Evolutionary conservation across 1,140 invertebrate genomes (phyloP).

Genomic region (Anoplophora glabripennis): DNA sequence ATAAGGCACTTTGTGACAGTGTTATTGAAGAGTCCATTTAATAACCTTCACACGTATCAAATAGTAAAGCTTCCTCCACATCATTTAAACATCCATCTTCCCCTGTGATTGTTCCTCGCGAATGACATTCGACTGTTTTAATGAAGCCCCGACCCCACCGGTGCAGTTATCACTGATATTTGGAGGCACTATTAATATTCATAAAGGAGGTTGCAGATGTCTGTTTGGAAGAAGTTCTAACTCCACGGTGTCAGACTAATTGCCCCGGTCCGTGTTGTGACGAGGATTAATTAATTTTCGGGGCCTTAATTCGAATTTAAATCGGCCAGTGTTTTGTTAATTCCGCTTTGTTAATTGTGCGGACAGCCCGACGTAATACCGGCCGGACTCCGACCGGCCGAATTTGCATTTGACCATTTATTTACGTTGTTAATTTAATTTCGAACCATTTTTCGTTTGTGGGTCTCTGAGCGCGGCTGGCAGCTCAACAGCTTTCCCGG

Average conservation of each 20-base stretch:
- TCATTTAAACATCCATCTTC: no score
- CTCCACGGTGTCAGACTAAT: slow-evolving; percentile 37
- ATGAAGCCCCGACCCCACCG: background rate
- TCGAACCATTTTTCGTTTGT: slow-evolving; percentile 20
- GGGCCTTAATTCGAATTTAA: slow-evolving; percentile 48
- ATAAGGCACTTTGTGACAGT: no score
- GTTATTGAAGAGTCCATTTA: no score
- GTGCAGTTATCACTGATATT: background rate
- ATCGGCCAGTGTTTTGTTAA: slow-evolving; percentile 48
- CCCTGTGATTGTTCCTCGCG: no score
- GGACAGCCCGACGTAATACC: slow-evolving; percentile 38
- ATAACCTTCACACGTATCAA: no score
- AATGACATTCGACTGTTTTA: no score
- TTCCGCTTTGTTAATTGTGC: slow-evolving; percentile 47
- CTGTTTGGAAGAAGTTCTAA: slow-evolving; percentile 18
- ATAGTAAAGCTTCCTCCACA: no score
- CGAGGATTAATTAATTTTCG: slow-evolving; percentile 49
- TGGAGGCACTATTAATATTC: slow-evolving; percentile 15
- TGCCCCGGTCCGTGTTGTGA: slow-evolving; percentile 45
- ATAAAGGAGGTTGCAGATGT: slow-evolving; percentile 18
- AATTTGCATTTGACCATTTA: slow-evolving; percentile 29
- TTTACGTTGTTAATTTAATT: slow-evolving; percentile 28
- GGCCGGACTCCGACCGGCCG: slow-evolving; percentile 24
- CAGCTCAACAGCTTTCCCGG: no score
- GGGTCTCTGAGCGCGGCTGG: no score